Evolutionary conservation across 2,888 invertebrate species (phyloP).

Genomic region (Margaritifera margaritifera): DNA sequence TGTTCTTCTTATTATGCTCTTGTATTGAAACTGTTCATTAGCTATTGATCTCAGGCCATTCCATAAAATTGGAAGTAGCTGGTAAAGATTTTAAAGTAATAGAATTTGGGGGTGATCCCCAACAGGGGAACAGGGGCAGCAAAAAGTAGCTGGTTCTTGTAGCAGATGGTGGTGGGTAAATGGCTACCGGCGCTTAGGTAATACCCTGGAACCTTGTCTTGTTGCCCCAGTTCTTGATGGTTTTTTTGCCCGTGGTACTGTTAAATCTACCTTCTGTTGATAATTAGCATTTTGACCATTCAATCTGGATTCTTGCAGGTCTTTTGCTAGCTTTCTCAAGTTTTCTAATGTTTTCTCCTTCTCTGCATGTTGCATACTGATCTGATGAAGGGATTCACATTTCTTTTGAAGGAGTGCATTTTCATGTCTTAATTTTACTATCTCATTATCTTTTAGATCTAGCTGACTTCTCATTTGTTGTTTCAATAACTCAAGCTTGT

Average conservation of each 20-base stretch:
- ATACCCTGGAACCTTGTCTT: too few relatives aligned
- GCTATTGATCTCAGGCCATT: too few relatives aligned
- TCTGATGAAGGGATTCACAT: conserved; percentile 29
- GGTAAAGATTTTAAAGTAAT: too few relatives aligned
- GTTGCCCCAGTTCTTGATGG: too few relatives aligned
- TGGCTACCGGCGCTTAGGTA: too few relatives aligned
- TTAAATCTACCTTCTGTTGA: conserved; percentile 9
- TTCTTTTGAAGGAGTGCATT: conserved; percentile 33
- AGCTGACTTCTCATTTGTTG: conserved; percentile 34
- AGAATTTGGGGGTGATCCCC: too few relatives aligned
- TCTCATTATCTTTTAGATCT: conserved; percentile 32
- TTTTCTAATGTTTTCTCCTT: conserved; percentile 51
- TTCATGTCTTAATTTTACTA: conserved; percentile 33
- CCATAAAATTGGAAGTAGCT: too few relatives aligned
- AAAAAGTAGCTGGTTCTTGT: too few relatives aligned
- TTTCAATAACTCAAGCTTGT: conserved; percentile 42
- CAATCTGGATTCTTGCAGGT: conserved; percentile 21
- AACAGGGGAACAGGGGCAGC: too few relatives aligned
- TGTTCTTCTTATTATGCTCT: too few relatives aligned
- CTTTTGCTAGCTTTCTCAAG: conserved; percentile 42
- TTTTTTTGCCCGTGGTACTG: not conserved
- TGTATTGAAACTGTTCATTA: too few relatives aligned
- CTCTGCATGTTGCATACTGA: conserved; percentile 41
- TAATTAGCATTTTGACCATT: conserved; percentile 31
- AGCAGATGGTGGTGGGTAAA: too few relatives aligned